Evolutionary conservation across 2,113 vertebrate genomes (phyloP), one percentile per base, ranked within the genome.

Genomic region (Aspiorhynchus laticeps): DNA sequence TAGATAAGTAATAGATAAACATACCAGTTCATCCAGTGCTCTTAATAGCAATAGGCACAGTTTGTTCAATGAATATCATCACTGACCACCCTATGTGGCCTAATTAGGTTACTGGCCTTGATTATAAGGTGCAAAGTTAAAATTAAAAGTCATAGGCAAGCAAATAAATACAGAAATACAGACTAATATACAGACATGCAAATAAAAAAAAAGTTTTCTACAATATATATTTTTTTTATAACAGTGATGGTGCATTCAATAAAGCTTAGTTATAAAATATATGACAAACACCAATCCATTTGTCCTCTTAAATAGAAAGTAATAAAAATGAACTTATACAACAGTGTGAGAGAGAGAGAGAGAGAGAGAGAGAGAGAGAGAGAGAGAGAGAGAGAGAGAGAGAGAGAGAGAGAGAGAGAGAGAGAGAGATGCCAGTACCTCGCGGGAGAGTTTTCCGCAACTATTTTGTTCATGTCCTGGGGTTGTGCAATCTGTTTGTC

Each of bases 401-500:
- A 71, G 85, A 73, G 71, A 83, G 48, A 15, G 79, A 38, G 48
- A 67, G 67, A 36, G 71, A 83, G 88, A 80, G 86, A 83, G 53
- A 75, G 73, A 88, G 84, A 85, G 85, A 56, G 26, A 11, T 2
- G 53, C 28, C 59, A 67, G 36, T 69, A 48, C 89, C 91, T 88
- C 51, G 14, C 31, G 81, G 90, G 80, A 11, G 80, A 89, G 86
- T 65, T 91, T 88, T 87, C 77, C 63, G 82, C 63, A 85, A 91
- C 86, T 91, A 88, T 92, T 92, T 83, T 89, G 86, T 91, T 90
- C 87, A 91, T 93, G 88, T 94, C 94, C 93, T 85, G 88, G 88
- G 92, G 92, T 91, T 93, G 88, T 93, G 89, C 93, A 93, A 92
- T 93, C 94, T 94, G 94, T 94, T 93, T 91, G 85, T 92, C 91